Evolutionary conservation across 2,888 invertebrate species (phyloP), one percentile per base, ranked within the genome.

Genomic region (Boloria selene): DNA sequence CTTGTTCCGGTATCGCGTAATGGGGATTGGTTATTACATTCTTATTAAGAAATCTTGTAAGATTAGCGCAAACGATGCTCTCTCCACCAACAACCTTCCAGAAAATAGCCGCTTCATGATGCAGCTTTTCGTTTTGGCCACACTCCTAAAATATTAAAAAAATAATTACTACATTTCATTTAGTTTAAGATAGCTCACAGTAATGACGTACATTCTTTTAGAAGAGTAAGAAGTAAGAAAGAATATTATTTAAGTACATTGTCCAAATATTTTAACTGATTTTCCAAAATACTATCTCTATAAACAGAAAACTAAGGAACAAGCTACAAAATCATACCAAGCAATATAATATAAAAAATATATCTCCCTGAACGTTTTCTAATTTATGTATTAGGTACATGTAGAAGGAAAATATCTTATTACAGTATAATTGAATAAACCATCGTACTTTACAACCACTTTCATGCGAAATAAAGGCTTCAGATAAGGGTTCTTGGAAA

Each of bases 81-180:
- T 88, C 87, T 5, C 90, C 90, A 22, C 77, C 77, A 2, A 84
- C 74, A 0, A 75, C 68, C 5, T 75, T 74, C 90, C 90, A 91
- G 72, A 84, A 85, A 0, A 61, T 66, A 0, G 70, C 64, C 0
- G 84, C 85, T 0, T 83, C 76, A 0, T 45, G 62, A 0, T 84
- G 84, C 2, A 82, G 22, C 0, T 17, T 38, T 3, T 72, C 73
- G 22, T 77, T 77, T 74, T 88, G 88, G 0, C 90, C 90, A 71
- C 91, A 91, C 69, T 87, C 89, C 91, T 91, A 5, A 52, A 47
- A 13, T n/a, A 6, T 1, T 42, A 63, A 7, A 13, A 5, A 22
- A 42, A 26, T n/a, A 13, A 59, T 7, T 7, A 31, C 2, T 7
- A 38, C 10, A 38, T 38, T 38, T 38, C 7, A 2, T 10, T 7